Base-by-base conservation (phyloP, 2,113 vertebrate species). In the Petaurus breviceps region DNA sequence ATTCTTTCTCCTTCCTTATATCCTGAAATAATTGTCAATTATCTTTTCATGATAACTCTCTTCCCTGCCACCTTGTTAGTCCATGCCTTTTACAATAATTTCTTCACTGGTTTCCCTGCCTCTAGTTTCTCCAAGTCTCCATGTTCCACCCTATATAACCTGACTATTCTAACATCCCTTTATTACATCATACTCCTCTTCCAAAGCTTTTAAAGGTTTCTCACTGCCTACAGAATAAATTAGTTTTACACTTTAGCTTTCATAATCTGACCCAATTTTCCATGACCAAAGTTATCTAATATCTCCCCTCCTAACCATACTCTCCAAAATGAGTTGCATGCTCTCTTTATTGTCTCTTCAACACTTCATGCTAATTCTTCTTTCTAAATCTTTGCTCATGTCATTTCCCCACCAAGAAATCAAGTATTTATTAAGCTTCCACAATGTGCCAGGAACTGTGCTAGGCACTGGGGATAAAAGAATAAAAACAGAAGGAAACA, bases 301-400 rank as follows among this genome's bases (percentile, higher is more conserved):
- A 8, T 7, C 3, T 7, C 51, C 46, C 50, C 4, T 0, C 8
- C 1, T 1, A 51, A 37, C 0, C 0, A 47, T 3, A 23, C 12
- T 37, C 61, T n/a, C 14, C 31, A 28, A 37, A 1, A 14, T 52
- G 68, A n/a, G 14, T 22, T n/a, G 24, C 52, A 28, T 0, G 50
- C 31, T 77, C 89, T 23, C 22, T n/a, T 90, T 26, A 37, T 43
- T 1, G 31, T 51, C 93, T 50, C 53, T 2, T 0, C 0, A 51
- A 43, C 6, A 46, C 37, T 6, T 57, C 51, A 37, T 7, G 2
- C 11, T 46, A n/a, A 8, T 11, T 51, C 19, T 22, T 0, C 0
- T 0, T 11, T 7, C 43, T 9, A 14, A 3, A 19, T 37, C 89
- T 43, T 49, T 14, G 22, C 92, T 54, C 28, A 22, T 1, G 2